Evolutionary conservation across 2,888 invertebrate species (phyloP).

Genomic region (Cistogaster globosa): DNA sequence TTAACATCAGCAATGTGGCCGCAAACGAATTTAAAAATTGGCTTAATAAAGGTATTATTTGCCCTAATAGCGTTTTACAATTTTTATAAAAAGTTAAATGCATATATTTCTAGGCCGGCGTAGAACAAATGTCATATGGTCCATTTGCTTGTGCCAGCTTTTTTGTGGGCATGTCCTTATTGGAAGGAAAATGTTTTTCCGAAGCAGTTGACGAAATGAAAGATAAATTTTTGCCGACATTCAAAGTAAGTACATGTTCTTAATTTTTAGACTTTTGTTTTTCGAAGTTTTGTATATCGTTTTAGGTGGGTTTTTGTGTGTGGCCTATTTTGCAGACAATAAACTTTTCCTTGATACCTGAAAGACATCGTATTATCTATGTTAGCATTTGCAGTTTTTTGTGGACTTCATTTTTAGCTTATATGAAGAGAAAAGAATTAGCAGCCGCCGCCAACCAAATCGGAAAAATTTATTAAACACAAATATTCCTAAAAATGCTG

Average conservation of each 20-base stretch:
- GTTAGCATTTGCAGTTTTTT: slow-evolving; percentile 88
- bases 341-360: slow-evolving; percentile 89
- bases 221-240: slow-evolving; percentile 89
- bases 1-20: slow-evolving; percentile 90
- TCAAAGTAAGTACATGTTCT: slow-evolving; percentile 79
- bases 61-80: neutral
- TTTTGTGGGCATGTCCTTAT: slow-evolving; percentile 89
- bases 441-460: slow-evolving; percentile 9
- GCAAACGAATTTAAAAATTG: slow-evolving; percentile 87
- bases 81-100: neutral
- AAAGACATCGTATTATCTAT: slow-evolving; percentile 88
- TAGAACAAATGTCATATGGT: slow-evolving; percentile 90
- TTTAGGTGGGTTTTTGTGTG: slow-evolving; percentile 84
- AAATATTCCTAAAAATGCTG: neutral
- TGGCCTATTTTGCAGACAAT: slow-evolving; percentile 90
- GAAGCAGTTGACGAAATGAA: slow-evolving; percentile 87
- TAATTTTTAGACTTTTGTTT: neutral
- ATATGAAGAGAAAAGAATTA: slow-evolving; percentile 87
- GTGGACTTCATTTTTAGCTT: slow-evolving; percentile 91
- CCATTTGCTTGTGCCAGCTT: slow-evolving; percentile 90
- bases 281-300: neutral
- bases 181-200: slow-evolving; percentile 87
- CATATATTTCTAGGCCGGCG: slow-evolving; percentile 83
- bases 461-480: slow-evolving; percentile 5
- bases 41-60: slow-evolving; percentile 86